Evolutionary conservation across 2,888 invertebrate genomes (phyloP).

Genomic region (Cybosia mesomella): DNA sequence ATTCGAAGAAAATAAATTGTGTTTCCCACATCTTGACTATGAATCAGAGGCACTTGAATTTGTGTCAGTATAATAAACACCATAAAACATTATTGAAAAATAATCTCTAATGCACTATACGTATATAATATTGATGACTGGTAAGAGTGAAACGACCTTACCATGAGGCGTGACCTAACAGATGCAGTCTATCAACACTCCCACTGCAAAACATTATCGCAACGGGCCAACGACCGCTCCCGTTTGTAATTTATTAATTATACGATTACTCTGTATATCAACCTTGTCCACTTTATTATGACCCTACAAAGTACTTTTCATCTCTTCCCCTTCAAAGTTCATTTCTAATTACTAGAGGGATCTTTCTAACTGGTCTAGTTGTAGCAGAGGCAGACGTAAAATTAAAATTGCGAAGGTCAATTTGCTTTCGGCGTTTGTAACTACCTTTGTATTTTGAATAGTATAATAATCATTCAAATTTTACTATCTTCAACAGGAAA

Average conservation of each 20-base stretch:
- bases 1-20: constrained; percentile 7
- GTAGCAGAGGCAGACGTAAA: constrained; percentile 67
- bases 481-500: not conserved
- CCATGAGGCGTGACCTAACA: constrained; percentile 74
- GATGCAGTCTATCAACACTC: constrained; percentile 79
- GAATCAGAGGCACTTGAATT: constrained; percentile 7
- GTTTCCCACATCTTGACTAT: not conserved
- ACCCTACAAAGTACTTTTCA: constrained; percentile 57
- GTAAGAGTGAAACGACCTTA: constrained; percentile 77
- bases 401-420: constrained; percentile 76
- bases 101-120: constrained; percentile 1
- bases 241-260: constrained; percentile 85
- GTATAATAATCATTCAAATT: constrained; percentile 10
- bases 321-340: constrained; percentile 39
- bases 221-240: constrained; percentile 78
- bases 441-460: constrained; percentile 55
- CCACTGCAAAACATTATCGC: constrained; percentile 81
- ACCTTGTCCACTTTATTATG: constrained; percentile 67
- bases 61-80: not conserved
- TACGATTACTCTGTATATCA: constrained; percentile 71
- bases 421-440: constrained; percentile 58
- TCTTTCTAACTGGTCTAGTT: constrained; percentile 63
- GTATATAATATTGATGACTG: constrained; percentile 39
- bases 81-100: not conserved
- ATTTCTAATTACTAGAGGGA: constrained; percentile 44